Evolutionary conservation across 2,113 vertebrate species (phyloP), one percentile per base, ranked within the genome.

Genomic region (Carlito syrichta): DNA sequence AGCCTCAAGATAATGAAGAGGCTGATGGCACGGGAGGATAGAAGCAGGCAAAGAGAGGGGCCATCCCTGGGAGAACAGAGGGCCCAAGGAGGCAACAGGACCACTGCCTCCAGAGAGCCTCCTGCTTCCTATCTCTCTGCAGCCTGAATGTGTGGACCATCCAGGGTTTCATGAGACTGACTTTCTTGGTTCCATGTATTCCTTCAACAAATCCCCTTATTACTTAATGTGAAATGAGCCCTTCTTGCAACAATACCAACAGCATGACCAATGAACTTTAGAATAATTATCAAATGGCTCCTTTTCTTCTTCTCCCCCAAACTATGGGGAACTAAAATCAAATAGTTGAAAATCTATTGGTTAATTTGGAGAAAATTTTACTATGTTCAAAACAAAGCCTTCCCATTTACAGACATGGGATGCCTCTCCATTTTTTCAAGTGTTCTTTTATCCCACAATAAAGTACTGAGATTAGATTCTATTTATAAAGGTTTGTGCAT

Each of bases 381-480:
- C 4, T 38, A 3, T 12, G 22, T 88, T n/a, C 25, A 25, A 7
- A 4, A 7, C 1, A 32, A 35, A 52, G 16, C 45, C 43, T 23
- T 40, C 38, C 38, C 1, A 0, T 3, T 6, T 0, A 38, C 43
- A 19, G 19, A 1, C 9, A 1, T 0, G 54, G 4, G 20, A 5
- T 0, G 13, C 6, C 58, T 16, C 45, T 19, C 17, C 6, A 1
- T 4, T 22, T 16, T 4, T 22, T 8, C 11, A 0, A 1, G 8
- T 7, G 8, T 38, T 52, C 50, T 32, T 40, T 23, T 4, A 35
- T 11, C 48, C 30, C 69, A 17, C 50, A 32, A 0, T 2, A 27
- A 17, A 32, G 32, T 20, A 0, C 38, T 1, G 32, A 1, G 25
- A 11, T 20, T 25, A 56, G 8, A 11, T 16, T 32, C n/a, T n/a